phyloP scores from a whole-genome alignment of 2,797 vertebrate genomes.

The Gallirallus australis region DNA sequence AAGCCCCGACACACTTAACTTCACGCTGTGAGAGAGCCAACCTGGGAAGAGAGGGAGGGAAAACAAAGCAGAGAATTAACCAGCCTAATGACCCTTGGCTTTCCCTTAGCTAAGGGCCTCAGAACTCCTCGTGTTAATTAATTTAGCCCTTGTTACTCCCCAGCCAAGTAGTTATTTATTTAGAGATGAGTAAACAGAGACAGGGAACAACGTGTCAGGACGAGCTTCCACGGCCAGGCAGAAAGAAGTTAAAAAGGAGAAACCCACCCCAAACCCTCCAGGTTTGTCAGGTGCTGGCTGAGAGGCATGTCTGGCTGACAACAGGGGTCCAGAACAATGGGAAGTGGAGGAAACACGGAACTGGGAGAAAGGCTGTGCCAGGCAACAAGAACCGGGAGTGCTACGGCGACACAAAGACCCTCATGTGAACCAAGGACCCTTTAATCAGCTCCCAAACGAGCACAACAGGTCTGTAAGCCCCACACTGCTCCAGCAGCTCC shows the following conservation, averaged over 20 bases:
- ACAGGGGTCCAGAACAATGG: not conserved
- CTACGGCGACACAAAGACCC: not conserved
- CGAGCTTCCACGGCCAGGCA: not conserved
- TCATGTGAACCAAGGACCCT: not conserved
- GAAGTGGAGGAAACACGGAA: not conserved
- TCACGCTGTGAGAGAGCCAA: not conserved
- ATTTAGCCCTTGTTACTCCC: not conserved
- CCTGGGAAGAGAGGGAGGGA: not conserved
- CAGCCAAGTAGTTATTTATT: not conserved
- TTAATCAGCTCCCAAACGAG: not conserved
- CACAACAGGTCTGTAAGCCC: too few species aligned
- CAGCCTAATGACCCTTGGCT: not conserved
- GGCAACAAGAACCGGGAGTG: not conserved
- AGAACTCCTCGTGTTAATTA: not conserved
- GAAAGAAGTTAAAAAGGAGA: not conserved
- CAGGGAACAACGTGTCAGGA: not conserved
- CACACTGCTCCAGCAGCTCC: not conserved
- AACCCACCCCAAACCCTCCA: too few species aligned
- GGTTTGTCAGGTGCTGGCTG: not conserved
- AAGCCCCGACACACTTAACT: not conserved
- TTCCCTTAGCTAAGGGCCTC: not conserved
- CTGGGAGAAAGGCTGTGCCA: not conserved
- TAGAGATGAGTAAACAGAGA: not conserved
- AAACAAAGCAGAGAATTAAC: not conserved
- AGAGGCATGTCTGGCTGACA: rapidly evolving